Evolutionary conservation across 2,888 invertebrate genomes (phyloP).

Genomic region (Diloba caeruleocephala): DNA sequence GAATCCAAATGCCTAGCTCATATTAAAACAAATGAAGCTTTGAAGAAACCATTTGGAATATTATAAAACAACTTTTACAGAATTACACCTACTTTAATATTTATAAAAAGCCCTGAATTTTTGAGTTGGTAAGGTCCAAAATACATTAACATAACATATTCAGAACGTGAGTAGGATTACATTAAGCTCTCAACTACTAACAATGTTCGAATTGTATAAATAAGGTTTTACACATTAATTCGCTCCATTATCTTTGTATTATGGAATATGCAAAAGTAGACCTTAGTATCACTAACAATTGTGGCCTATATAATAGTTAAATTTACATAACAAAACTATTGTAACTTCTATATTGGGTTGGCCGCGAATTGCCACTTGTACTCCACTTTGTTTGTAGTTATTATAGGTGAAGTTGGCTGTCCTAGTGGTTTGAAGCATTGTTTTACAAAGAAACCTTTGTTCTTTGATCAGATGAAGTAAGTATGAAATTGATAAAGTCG

Average conservation of each 20-base stretch:
- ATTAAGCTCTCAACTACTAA: constrained; percentile 37
- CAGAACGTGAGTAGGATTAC: constrained; percentile 45
- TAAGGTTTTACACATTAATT: constrained; percentile 31
- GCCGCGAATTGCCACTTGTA: constrained; percentile 25
- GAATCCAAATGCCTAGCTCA: background rate
- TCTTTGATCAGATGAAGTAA: constrained; percentile 28
- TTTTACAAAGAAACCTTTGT: constrained; percentile 43
- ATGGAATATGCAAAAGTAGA: constrained; percentile 15
- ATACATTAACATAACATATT: constrained; percentile 38
- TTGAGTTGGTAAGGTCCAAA: constrained; percentile 25
- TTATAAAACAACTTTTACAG: constrained; percentile 21
- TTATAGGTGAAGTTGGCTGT: constrained; percentile 26
- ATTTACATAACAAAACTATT: constrained; percentile 38
- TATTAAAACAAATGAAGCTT: constrained; percentile 6
- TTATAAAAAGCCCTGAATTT: constrained; percentile 23
- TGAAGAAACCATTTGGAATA: constrained; percentile 11
- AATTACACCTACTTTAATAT: constrained; percentile 38
- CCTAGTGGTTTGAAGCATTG: constrained; percentile 33
- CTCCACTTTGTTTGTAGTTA: constrained; percentile 26
- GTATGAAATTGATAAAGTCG: constrained; percentile 42
- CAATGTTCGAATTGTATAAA: constrained; percentile 37
- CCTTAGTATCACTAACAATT: constrained; percentile 7
- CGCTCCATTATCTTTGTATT: constrained; percentile 31
- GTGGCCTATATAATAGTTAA: constrained; percentile 20
- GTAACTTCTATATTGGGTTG: constrained; percentile 11